Conservation (phyloP, 2,888 invertebrate species). For the Antitype chi region DNA sequence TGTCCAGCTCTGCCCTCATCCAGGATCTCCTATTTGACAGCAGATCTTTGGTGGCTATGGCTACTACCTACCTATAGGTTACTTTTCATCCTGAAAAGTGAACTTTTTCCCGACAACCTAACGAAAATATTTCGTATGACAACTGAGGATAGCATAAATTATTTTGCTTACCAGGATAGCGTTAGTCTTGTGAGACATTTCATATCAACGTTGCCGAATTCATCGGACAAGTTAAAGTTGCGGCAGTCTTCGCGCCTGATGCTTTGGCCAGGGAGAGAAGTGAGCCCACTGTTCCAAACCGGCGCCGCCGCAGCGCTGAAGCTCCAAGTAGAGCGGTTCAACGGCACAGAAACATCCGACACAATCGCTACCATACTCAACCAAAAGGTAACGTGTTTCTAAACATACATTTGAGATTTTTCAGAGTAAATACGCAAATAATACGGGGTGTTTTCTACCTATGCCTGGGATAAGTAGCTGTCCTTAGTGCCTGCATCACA, state of each 20-base stretch:
- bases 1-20: background rate
- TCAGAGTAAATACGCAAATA: background rate
- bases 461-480: background rate
- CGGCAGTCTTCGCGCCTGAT: constrained; percentile 80
- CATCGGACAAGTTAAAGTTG: constrained; percentile 77
- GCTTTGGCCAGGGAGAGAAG: constrained; percentile 67
- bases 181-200: constrained; percentile 74
- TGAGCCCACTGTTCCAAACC: constrained; percentile 68
- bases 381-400: constrained; percentile 74
- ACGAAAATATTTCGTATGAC: constrained; percentile 2
- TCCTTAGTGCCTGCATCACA: background rate
- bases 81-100: background rate
- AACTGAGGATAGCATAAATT: background rate
- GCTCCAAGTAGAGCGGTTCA: constrained; percentile 74
- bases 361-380: constrained; percentile 76
- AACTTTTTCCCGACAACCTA: background rate
- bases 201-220: constrained; percentile 75
- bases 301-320: constrained; percentile 71
- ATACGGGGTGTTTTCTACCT: background rate
- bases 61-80: background rate
- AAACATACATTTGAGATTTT: background rate
- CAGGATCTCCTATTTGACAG: background rate
- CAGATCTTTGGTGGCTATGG: background rate
- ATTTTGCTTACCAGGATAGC: constrained; percentile 74
- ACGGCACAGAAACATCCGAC: constrained; percentile 75